Base-by-base conservation (phyloP, 2,797 vertebrate genomes). In the Taeniopygia guttata region DNA sequence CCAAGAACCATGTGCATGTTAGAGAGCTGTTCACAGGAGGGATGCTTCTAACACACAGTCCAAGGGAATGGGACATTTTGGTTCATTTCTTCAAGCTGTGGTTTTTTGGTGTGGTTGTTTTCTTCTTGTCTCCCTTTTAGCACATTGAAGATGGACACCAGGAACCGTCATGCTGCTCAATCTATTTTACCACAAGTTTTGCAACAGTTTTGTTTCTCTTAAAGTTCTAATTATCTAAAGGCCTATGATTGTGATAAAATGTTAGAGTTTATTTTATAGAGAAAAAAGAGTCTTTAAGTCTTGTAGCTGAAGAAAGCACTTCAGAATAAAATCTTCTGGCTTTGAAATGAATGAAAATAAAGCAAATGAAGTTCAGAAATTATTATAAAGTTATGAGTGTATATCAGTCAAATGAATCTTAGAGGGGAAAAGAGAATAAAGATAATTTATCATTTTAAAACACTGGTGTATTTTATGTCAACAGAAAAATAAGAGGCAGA, bases 111-210 rank as follows among this genome's bases (percentile, higher is more conserved):
- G 11, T 40, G 32, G 4, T 58, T 68, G 3, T 67, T 91, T 76
- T 15, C 40, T 62, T 32, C 14, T 77, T 73, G 9, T 60, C 26
- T 84, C 17, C 10, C 22, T 81, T 86, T 81, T n/a, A 92, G 19
- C 25, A 69, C 29, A 32, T 3, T 72, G 69, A 58, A 78, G 32
- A 54, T 25, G 40, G 46, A 21, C 34, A n/a, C 18, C 15, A 76
- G 23, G 19, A 81, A 9, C 12, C 1, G 0, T 22, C 32, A 4
- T 67, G 29, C 12, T n/a, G 2, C 26, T 64, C 20, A 3, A 10
- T 52, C 7, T 66, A 2, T 55, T 87, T 67, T 62, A 29, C 27
- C 18, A 21, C 5, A 23, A 75, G 15, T 42, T 89, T 81, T 84
- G 38, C 21, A 84, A 51, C 9, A 23, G 8, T 84, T 90, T 38